Conservation (phyloP, 1,140 invertebrate genomes). For the Heliconius hewitsoni region DNA sequence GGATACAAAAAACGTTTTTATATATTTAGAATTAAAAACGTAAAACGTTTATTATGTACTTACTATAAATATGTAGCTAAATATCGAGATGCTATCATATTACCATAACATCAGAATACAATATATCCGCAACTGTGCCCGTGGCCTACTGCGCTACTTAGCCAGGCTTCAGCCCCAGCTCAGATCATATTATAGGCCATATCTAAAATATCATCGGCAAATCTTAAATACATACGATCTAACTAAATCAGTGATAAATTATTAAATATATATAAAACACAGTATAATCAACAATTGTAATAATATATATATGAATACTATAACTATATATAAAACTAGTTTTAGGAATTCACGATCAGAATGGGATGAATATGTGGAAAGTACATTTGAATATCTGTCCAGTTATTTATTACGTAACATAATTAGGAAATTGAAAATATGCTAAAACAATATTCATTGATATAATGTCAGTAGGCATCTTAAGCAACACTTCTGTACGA, state of each 20-base stretch:
- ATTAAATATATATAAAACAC: background rate
- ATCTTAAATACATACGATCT: background rate
- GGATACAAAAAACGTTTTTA: background rate
- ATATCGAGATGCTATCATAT: slow-evolving; percentile 18
- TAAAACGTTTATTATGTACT: background rate
- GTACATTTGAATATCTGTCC: background rate
- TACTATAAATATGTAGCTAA: background rate
- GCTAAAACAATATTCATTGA: slow-evolving; percentile 23
- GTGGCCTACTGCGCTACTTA: slow-evolving; percentile 42
- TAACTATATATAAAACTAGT: background rate
- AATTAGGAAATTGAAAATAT: slow-evolving; percentile 21
- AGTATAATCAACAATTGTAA: background rate
- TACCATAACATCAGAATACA: slow-evolving; percentile 29
- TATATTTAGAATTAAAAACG: background rate
- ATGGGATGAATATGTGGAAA: slow-evolving; percentile 7
- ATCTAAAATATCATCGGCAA: slow-evolving; percentile 7
- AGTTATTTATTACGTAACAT: background rate
- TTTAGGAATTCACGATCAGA: background rate
- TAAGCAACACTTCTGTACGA: slow-evolving; percentile 23
- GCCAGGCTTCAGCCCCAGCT: slow-evolving; percentile 36
- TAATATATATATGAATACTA: too few species aligned
- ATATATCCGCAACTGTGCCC: slow-evolving; percentile 36
- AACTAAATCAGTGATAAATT: background rate
- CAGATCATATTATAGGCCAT: slow-evolving; percentile 42
- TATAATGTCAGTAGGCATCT: slow-evolving; percentile 24